Percentiles rank a stretch among this genome's conserved stretches.
Evolutionary conservation across 2,888 invertebrate species (phyloP).

Genomic region (Melanophora roralis): DNA sequence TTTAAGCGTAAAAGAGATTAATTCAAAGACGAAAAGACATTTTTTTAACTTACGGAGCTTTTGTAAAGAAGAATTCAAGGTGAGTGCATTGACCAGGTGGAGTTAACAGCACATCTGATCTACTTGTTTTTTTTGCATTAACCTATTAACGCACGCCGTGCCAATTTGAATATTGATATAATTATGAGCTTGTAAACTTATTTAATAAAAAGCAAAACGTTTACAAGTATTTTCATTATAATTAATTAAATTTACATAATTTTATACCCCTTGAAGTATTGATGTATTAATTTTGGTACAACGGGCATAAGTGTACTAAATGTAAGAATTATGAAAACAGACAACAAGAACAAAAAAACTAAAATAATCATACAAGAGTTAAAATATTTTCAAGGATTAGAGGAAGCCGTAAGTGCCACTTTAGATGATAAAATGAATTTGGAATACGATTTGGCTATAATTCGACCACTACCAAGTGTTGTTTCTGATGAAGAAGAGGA

Average conservation of each 20-base stretch:
- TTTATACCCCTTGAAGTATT: too few relatives aligned
- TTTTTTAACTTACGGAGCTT: too few relatives aligned
- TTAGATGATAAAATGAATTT: not conserved
- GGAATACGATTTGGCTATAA: not conserved
- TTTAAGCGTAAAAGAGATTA: too few relatives aligned
- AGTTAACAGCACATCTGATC: too few relatives aligned
- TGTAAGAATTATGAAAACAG: too few relatives aligned
- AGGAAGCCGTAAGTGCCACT: slow-evolving; percentile 2
- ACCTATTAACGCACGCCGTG: too few relatives aligned
- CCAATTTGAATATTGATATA: too few relatives aligned
- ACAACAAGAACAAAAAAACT: not conserved
- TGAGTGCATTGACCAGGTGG: too few relatives aligned
- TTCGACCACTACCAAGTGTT: not conserved
- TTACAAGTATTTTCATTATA: not conserved
- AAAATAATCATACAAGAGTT: not conserved
- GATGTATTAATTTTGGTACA: not conserved
- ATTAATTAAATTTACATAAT: not conserved
- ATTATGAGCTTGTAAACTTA: too few relatives aligned
- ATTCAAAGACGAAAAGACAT: too few relatives aligned
- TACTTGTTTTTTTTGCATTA: too few relatives aligned
- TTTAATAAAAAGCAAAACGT: not conserved
- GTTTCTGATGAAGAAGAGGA: slow-evolving; percentile 6
- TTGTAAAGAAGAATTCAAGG: too few relatives aligned
- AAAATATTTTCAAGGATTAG: not conserved
- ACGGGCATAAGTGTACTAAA: not conserved